Evolutionary conservation across 1,140 invertebrate genomes (phyloP).

Genomic region (Ips nitidus): DNA sequence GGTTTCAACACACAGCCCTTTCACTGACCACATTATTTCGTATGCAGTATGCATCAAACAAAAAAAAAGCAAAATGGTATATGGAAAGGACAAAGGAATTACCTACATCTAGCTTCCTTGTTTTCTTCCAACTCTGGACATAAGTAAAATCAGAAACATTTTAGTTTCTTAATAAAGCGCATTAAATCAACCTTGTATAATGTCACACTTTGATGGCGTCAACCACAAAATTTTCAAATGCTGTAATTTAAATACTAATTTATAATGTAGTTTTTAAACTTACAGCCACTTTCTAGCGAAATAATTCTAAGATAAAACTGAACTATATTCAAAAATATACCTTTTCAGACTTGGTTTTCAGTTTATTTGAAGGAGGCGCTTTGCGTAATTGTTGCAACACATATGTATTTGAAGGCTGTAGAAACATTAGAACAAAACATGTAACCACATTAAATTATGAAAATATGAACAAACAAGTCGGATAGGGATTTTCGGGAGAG

Average conservation of each 20-base stretch:
- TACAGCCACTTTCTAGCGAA: neutral
- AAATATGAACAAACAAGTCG: no score
- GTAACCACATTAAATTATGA: no score
- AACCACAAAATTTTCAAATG: neutral
- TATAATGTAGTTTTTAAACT: neutral
- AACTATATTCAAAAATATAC: slow-evolving; percentile 53
- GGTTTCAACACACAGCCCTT: no score
- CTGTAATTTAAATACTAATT: neutral
- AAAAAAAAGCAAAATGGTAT: no score
- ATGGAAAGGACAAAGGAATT: no score
- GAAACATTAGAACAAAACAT: neutral
- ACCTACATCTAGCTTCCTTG: no score
- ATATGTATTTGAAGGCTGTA: slow-evolving; percentile 72
- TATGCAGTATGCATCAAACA: no score
- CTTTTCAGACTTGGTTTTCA: slow-evolving; percentile 85
- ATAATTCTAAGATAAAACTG: slow-evolving; percentile 1
- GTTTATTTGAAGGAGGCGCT: slow-evolving; percentile 78
- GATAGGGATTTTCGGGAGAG: no score
- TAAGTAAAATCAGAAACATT: neutral
- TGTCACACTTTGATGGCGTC: neutral
- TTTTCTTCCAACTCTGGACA: no score
- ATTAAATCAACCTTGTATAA: neutral
- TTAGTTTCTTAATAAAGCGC: neutral
- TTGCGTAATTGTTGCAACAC: slow-evolving; percentile 74
- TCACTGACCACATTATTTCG: no score